Conservation (phyloP, 1,140 invertebrate species). For the Gonioctena quinquepunctata region DNA sequence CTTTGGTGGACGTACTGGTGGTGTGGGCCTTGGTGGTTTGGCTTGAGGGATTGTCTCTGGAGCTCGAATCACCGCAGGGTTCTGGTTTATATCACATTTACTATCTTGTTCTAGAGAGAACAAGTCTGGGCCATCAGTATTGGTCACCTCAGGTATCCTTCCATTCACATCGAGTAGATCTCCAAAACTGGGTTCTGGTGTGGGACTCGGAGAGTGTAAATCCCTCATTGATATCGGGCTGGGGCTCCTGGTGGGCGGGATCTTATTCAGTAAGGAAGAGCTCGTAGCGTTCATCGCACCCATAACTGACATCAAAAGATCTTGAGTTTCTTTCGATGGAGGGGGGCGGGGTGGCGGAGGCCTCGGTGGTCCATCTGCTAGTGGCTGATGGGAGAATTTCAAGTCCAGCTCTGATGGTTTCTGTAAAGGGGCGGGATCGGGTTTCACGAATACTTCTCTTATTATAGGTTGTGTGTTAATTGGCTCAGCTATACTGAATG, state of each 20-base stretch:
- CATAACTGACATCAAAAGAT: slow-evolving; percentile 82
- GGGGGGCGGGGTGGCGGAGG: slow-evolving; percentile 59
- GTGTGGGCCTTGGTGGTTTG: slow-evolving; percentile 56
- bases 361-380: slow-evolving; percentile 47
- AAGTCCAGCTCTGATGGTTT: slow-evolving; percentile 53
- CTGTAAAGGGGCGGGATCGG: slow-evolving; percentile 20
- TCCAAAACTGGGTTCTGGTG: slow-evolving; percentile 72
- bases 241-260: slow-evolving; percentile 79
- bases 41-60: slow-evolving; percentile 41
- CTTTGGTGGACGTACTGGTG: slow-evolving; percentile 44
- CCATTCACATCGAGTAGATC: slow-evolving; percentile 67
- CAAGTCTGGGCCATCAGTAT: not conserved
- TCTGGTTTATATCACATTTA: slow-evolving; percentile 54
- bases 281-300: slow-evolving; percentile 87
- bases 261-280: slow-evolving; percentile 77
- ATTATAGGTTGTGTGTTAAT: not conserved
- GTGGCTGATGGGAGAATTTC: slow-evolving; percentile 40
- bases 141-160: slow-evolving; percentile 13
- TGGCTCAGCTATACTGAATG: not conserved
- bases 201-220: slow-evolving; percentile 81
- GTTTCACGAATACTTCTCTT: not conserved
- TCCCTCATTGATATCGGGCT: slow-evolving; percentile 80
- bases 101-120: not conserved
- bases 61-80: slow-evolving; percentile 49
- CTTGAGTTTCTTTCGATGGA: slow-evolving; percentile 77